Evolutionary conservation across 1,140 invertebrate species (phyloP).

Genomic region (Aphaenogaster ashmeadi): DNA sequence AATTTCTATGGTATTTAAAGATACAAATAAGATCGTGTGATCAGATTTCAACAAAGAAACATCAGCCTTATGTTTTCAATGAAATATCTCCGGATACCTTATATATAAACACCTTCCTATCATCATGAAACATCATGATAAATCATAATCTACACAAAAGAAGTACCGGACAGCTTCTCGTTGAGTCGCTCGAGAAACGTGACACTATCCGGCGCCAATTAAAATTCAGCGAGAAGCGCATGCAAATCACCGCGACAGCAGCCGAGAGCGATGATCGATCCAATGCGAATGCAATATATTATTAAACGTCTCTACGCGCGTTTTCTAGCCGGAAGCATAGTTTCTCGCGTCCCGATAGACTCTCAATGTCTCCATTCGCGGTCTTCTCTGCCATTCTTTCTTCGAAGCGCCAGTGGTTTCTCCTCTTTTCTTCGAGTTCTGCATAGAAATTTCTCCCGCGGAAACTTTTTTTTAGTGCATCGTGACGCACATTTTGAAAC

Average conservation of each 20-base stretch:
- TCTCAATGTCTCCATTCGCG: conserved; percentile 27
- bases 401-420: background rate
- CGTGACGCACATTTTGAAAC: background rate
- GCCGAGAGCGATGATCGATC: conserved; percentile 11
- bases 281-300: conserved; percentile 28
- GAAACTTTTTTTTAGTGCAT: conserved; percentile 5
- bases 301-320: conserved; percentile 31
- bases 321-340: conserved; percentile 56
- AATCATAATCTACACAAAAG: background rate
- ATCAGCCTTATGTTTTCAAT: background rate
- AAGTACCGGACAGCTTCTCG: background rate
- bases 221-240: background rate
- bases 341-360: conserved; percentile 33
- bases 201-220: conserved; percentile 15
- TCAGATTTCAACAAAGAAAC: no score
- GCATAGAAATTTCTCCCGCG: conserved; percentile 20
- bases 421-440: conserved; percentile 30
- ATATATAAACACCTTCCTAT: background rate
- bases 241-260: conserved; percentile 17
- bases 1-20: background rate
- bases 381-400: conserved; percentile 35
- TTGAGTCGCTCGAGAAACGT: conserved; percentile 13
- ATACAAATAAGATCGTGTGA: background rate
- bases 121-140: background rate
- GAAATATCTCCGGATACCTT: background rate